Evolutionary conservation across 2,797 vertebrate species (phyloP), one percentile per base, ranked within the genome.

Genomic region (Oreochromis mossambicus): DNA sequence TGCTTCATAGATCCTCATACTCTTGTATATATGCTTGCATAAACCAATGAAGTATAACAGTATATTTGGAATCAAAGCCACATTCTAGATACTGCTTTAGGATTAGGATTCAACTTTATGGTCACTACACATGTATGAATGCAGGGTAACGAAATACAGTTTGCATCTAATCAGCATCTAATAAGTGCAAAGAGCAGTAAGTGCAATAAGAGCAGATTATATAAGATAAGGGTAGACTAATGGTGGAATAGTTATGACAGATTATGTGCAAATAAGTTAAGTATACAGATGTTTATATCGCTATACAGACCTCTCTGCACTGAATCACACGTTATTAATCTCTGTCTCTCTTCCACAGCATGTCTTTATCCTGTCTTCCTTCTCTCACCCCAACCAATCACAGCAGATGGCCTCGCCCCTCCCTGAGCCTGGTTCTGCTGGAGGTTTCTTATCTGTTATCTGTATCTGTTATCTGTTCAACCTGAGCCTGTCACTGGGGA

Each of bases 301-400:
- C 9, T 11, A 52, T 52, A 9, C n/a, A 21, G 50, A 52, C 50
- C n/a, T 0, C n/a, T 52, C 50, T 1, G 50, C 5, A 0, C 21
- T 52, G 50, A 52, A 52, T n/a, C 1, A 51, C 3, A 10, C 2
- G 48, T 50, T 50, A 50, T 3, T 19, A 50, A 50, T 0, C 46
- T 50, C 48, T 19, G 48, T 50, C 48, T 50, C 17, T 50, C 8
- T 50, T 19, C 48, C 46, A 50, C 48, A 50, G 48, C 48, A 0
- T 50, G 48, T 50, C 48, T n/a, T n/a, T 50, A 50, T 50, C 48
- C 17, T 50, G 48, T 5, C 24, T 24, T 24, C 24, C 48, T 9
- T 50, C 48, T 5, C 48, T 50, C 17, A 0, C 48, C 17, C 48
- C 7, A 48, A 0, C 46, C 7, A 0, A 0, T 48, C 19, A 0